Conservation (phyloP, 2,888 invertebrate species). For the Molorchus minor region DNA sequence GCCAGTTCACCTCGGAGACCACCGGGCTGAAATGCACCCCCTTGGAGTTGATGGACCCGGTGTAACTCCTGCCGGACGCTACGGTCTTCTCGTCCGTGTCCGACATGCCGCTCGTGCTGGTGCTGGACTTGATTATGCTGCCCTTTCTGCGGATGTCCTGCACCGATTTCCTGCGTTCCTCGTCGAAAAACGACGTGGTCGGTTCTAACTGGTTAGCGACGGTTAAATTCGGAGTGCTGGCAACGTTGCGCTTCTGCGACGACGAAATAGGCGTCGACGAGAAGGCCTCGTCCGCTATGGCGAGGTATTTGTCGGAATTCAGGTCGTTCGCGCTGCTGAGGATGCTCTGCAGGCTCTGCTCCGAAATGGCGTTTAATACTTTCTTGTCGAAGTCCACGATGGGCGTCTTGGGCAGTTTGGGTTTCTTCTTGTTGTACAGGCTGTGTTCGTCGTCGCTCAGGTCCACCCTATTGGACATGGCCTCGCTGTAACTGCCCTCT, state of each 20-base stretch:
- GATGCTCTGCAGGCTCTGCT: constrained; percentile 58
- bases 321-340: constrained; percentile 41
- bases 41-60: constrained; percentile 47
- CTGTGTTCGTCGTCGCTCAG: constrained; percentile 65
- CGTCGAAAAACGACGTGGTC: constrained; percentile 40
- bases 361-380: constrained; percentile 60
- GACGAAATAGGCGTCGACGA: constrained; percentile 35
- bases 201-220: constrained; percentile 49
- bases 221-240: constrained; percentile 42
- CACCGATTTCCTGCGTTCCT: constrained; percentile 63
- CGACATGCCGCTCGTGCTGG: constrained; percentile 59
- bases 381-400: constrained; percentile 58
- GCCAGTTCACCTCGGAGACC: constrained; percentile 83
- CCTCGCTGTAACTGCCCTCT: constrained; percentile 61
- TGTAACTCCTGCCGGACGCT: constrained; percentile 52
- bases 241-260: constrained; percentile 29
- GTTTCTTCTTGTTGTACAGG: constrained; percentile 65
- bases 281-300: constrained; percentile 36
- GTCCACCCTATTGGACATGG: constrained; percentile 59
- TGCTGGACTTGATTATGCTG: constrained; percentile 58
- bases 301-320: constrained; percentile 23
- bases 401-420: constrained; percentile 54
- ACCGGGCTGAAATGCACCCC: constrained; percentile 84
- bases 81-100: constrained; percentile 56
- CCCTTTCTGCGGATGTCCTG: constrained; percentile 70